These are phyloP conservation scores for Callopanchax toddi DNA, from an alignment of 2,113 vertebrate genomes.

Conservation along the genomic window DNA sequence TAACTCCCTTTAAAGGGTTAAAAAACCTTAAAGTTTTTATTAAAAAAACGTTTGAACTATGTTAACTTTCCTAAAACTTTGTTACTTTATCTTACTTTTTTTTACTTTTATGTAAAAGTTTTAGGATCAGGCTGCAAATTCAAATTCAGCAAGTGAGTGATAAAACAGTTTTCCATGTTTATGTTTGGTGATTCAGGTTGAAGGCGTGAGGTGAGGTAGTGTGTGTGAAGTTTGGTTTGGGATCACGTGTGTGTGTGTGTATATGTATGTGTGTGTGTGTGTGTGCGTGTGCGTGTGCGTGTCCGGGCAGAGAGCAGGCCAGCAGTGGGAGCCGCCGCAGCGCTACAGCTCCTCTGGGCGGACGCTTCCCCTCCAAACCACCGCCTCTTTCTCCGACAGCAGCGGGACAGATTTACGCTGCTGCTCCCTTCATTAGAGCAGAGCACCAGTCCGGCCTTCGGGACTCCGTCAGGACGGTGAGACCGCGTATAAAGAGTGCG, in stretches of 20 bases:
- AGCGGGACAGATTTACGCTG: slow-evolving; percentile 64
- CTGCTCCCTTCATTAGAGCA: slow-evolving; percentile 50
- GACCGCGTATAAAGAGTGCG: too few relatives aligned
- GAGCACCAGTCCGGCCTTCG: slow-evolving; percentile 46
- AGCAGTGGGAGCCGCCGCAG: slow-evolving; percentile 9
- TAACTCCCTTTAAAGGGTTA: too few relatives aligned
- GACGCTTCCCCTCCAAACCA: slow-evolving; percentile 63
- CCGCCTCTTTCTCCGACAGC: slow-evolving; percentile 72
- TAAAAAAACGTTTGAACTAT: too few relatives aligned
- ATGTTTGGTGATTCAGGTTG: slow-evolving; percentile 1
- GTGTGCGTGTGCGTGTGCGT: neutral
- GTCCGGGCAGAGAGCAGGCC: slow-evolving; percentile 31
- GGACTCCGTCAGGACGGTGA: slow-evolving; percentile 40
- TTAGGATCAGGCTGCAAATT: too few relatives aligned
- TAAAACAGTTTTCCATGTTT: neutral
- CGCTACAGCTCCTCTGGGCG: slow-evolving; percentile 63
- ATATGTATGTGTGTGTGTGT: too few relatives aligned
- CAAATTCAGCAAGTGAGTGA: too few relatives aligned
- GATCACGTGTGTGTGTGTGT: slow-evolving; percentile 67
- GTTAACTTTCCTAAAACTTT: too few relatives aligned
- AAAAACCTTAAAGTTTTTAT: too few relatives aligned
- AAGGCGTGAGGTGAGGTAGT: slow-evolving; percentile 10
- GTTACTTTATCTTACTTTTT: too few relatives aligned
- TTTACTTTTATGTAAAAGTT: neutral
- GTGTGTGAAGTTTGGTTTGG: slow-evolving; percentile 18